A percentile compares a stretch with the other conserved stretches of the same genome.
These are phyloP conservation scores for Lochmaea capreae DNA, from an alignment of 2,888 invertebrate species.

Conservation along the genomic window DNA sequence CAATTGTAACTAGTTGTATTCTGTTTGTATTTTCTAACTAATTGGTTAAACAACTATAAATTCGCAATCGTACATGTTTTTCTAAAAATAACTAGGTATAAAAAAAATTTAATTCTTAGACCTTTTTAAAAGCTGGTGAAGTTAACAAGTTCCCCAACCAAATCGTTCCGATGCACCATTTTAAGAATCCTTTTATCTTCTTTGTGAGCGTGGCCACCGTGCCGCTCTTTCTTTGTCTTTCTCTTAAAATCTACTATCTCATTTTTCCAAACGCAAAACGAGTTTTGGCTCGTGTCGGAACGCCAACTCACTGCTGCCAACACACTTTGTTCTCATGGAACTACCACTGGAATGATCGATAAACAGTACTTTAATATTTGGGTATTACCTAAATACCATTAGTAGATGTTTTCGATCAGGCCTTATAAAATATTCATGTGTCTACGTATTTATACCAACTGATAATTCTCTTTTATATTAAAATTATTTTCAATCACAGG, in stretches of 20 bases:
- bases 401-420: background rate
- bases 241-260: conserved; percentile 9
- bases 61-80: too few species aligned
- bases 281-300: conserved; percentile 36
- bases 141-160: conserved; percentile 19
- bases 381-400: background rate
- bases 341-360: background rate
- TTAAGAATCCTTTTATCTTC: conserved; percentile 41
- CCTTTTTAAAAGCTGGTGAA: conserved; percentile 16
- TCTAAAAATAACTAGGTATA: too few species aligned
- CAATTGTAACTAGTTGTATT: too few species aligned
- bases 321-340: conserved; percentile 4
- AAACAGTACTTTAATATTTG: background rate
- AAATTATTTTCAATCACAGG: too few species aligned
- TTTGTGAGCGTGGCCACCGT: conserved; percentile 44
- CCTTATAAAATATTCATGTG: too few species aligned
- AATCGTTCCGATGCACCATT: conserved; percentile 39
- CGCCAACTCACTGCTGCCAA: conserved; percentile 34
- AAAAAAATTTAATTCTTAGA: too few species aligned
- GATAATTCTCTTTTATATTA: too few species aligned
- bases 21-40: too few species aligned
- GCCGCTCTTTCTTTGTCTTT: conserved; percentile 23
- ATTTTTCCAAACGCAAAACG: conserved; percentile 9
- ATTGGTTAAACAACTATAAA: too few species aligned
- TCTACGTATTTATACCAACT: too few species aligned